These are phyloP conservation scores for Busseola fusca DNA, from an alignment of 2,888 invertebrate species.

Conservation along the genomic window DNA sequence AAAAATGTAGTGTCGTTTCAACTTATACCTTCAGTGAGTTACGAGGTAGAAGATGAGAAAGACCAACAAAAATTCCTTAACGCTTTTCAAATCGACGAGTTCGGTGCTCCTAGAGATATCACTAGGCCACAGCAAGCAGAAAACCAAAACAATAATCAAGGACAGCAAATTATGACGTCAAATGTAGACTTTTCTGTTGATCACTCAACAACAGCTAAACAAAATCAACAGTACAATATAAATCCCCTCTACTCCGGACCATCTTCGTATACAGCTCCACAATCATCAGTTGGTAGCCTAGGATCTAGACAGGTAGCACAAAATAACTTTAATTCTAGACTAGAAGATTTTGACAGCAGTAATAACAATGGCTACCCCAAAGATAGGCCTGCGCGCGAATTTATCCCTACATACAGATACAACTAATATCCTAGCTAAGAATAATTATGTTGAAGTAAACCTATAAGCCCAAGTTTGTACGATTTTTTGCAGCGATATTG, in stretches of 20 bases:
- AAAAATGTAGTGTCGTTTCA: constrained; percentile 71
- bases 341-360: constrained; percentile 78
- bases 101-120: constrained; percentile 72
- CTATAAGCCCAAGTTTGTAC: neutral
- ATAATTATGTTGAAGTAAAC: neutral
- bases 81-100: constrained; percentile 77
- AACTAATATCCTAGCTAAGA: constrained; percentile 13
- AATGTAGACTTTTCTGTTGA: constrained; percentile 75
- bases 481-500: neutral
- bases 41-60: constrained; percentile 78
- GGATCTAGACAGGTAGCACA: constrained; percentile 64
- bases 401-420: constrained; percentile 64
- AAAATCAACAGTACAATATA: constrained; percentile 64
- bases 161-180: constrained; percentile 65
- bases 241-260: constrained; percentile 79
- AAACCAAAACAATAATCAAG: constrained; percentile 64
- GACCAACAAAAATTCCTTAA: constrained; percentile 79
- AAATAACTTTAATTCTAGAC: constrained; percentile 71
- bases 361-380: constrained; percentile 75
- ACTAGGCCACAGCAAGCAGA: constrained; percentile 58
- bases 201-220: constrained; percentile 69
- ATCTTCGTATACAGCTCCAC: constrained; percentile 84
- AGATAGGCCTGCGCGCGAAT: constrained; percentile 73
- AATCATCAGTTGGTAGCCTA: constrained; percentile 80
- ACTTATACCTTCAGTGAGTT: constrained; percentile 81